These are phyloP conservation scores for Papilio polyxenes DNA, from an alignment of 1,140 invertebrate species.

Conservation along the genomic window DNA sequence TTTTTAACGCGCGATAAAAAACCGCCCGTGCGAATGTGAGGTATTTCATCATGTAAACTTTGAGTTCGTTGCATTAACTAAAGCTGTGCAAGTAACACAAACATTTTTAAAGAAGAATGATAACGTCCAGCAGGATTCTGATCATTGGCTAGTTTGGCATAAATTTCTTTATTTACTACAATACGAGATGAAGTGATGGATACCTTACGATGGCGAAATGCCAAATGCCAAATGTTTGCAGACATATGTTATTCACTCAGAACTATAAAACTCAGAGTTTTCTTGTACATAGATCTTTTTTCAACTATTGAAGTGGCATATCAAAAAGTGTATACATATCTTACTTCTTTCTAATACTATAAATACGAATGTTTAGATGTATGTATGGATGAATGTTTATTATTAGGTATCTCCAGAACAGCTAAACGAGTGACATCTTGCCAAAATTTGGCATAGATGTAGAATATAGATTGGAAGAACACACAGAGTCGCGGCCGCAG, in stretches of 20 bases:
- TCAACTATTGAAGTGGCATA: background rate
- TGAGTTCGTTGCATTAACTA: background rate
- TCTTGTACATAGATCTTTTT: background rate
- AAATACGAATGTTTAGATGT: too few species aligned
- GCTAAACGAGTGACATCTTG: too few species aligned
- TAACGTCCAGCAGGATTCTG: background rate
- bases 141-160: conserved; percentile 8
- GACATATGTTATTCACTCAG: background rate
- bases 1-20: too few species aligned
- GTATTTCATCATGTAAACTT: background rate
- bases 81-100: background rate
- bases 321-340: background rate
- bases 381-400: too few species aligned
- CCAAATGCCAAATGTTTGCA: conserved; percentile 20
- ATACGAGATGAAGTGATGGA: conserved; percentile 17
- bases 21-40: too few species aligned
- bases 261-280: conserved; percentile 5
- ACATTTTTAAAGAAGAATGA: background rate
- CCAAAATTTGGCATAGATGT: too few species aligned
- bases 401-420: too few species aligned
- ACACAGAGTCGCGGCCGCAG: too few species aligned
- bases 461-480: too few species aligned
- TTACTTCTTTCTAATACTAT: too few species aligned
- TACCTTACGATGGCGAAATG: conserved; percentile 16
- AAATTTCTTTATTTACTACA: conserved; percentile 16